Evolutionary conservation across 2,888 invertebrate genomes (phyloP).

Genomic region (Oligia fasciuncula): DNA sequence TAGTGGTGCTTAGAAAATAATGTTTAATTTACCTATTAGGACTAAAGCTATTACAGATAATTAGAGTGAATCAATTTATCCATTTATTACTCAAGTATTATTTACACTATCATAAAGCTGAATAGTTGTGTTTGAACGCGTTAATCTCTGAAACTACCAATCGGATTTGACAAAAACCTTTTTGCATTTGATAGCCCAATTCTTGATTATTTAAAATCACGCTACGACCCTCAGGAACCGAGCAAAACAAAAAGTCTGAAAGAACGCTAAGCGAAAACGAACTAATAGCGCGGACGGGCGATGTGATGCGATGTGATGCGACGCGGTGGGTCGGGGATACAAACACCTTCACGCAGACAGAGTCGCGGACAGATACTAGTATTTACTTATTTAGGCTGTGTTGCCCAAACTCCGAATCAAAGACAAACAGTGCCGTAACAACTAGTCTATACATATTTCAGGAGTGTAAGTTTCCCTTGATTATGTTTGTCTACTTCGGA

Average conservation of each 20-base stretch:
- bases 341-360: not conserved
- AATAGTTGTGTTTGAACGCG: not conserved
- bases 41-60: not conserved
- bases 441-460: conserved; percentile 4
- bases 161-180: not conserved
- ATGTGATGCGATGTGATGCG: not conserved
- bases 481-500: conserved; percentile 45
- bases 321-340: not conserved
- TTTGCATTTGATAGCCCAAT: too few relatives aligned
- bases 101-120: not conserved
- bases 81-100: not conserved
- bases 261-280: not conserved
- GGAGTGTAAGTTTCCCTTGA: conserved; percentile 40
- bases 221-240: too few relatives aligned
- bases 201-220: not conserved
- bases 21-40: not conserved
- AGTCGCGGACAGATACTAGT: not conserved
- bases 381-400: not conserved
- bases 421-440: conserved; percentile 22
- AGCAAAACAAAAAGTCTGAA: not conserved
- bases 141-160: not conserved
- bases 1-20: too few relatives aligned
- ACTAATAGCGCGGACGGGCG: not conserved
- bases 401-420: not conserved
- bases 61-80: not conserved